phyloP scores from a whole-genome alignment of 2,797 vertebrate genomes.

The Sebastes jordani region DNA sequence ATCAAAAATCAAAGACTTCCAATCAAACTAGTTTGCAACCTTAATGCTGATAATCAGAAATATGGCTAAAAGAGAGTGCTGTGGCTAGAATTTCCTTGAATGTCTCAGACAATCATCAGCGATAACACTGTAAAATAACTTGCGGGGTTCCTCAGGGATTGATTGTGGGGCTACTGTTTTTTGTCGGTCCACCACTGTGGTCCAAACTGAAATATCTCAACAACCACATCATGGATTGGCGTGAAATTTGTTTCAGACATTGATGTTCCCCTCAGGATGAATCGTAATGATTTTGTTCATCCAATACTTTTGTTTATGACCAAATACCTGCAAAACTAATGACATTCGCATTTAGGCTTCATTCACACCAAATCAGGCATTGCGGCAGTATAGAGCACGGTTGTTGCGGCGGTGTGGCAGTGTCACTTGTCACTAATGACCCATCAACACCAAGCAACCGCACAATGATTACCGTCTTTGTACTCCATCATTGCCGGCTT shows the following conservation, averaged over 20 bases:
- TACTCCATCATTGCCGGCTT: too few species aligned
- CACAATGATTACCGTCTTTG: too few species aligned
- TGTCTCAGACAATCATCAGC: background rate
- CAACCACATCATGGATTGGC: background rate
- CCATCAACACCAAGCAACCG: too few species aligned
- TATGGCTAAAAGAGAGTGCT: background rate
- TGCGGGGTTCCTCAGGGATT: slow-evolving; percentile 5
- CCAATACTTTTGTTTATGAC: background rate
- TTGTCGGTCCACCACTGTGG: background rate
- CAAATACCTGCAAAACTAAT: background rate
- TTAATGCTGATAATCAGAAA: background rate
- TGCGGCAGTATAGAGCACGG: too few species aligned
- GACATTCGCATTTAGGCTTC: background rate
- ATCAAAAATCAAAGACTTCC: background rate
- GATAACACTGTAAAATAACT: background rate
- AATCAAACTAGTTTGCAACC: background rate
- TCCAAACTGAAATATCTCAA: background rate
- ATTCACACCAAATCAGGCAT: too few species aligned
- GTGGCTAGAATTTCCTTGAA: too few species aligned
- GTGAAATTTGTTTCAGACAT: background rate
- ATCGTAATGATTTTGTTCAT: background rate
- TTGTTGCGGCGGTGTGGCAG: too few species aligned
- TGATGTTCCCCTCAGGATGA: background rate
- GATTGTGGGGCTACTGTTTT: background rate
- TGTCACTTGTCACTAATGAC: too few species aligned